Conservation (phyloP, 2,113 vertebrate genomes). For the Xiphophorus maculatus region DNA sequence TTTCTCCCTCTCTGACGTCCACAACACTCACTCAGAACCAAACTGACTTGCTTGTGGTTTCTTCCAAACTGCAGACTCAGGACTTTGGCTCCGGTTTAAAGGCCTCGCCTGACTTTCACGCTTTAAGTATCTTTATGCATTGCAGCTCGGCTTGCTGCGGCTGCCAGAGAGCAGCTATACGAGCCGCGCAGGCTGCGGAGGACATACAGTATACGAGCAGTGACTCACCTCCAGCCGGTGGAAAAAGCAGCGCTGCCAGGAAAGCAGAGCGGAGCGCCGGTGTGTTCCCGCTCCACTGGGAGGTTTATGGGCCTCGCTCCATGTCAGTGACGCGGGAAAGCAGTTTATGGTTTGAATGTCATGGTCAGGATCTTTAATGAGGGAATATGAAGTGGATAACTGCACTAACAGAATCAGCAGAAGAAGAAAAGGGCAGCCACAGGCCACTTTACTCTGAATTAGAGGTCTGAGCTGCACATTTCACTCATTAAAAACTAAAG, state of each 20-base stretch:
- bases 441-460: neutral
- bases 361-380: conserved; percentile 49
- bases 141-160: neutral
- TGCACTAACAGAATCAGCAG: conserved; percentile 27
- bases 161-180: conserved; percentile 21
- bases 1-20: conserved; percentile 27
- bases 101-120: conserved; percentile 31
- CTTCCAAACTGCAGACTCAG: conserved; percentile 45
- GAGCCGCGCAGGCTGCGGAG: conserved; percentile 20
- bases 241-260: conserved; percentile 53
- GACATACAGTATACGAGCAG: conserved; percentile 23
- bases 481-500: neutral
- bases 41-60: conserved; percentile 30
- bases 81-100: conserved; percentile 30
- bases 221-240: conserved; percentile 46
- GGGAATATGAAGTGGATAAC: conserved; percentile 25
- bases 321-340: conserved; percentile 35
- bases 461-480: neutral
- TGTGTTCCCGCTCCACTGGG: conserved; percentile 42
- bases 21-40: conserved; percentile 13
- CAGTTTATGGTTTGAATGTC: conserved; percentile 47
- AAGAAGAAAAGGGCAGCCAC: conserved; percentile 10
- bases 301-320: conserved; percentile 33
- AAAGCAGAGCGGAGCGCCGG: conserved; percentile 48
- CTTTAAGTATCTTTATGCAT: conserved; percentile 34